Percentiles rank a stretch among this genome's conserved stretches.
These are phyloP conservation scores for Mesaphorura yosii DNA, from an alignment of 1,140 invertebrate genomes.

Conservation along the genomic window DNA sequence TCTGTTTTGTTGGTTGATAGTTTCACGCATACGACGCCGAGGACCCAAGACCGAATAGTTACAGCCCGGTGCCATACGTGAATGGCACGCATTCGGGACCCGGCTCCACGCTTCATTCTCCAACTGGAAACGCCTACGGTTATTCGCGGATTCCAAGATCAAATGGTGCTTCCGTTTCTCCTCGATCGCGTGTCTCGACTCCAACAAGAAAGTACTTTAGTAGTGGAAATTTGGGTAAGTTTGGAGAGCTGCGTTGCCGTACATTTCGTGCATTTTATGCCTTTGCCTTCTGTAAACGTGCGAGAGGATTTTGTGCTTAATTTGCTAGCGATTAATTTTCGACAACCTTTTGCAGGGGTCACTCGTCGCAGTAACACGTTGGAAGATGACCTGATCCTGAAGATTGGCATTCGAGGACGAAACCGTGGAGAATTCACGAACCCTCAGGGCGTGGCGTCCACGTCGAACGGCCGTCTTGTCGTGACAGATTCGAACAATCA, in stretches of 20 bases:
- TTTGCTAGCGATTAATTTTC: conserved; percentile 35
- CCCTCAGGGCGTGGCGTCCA: conserved; percentile 43
- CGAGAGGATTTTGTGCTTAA: no score
- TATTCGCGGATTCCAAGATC: conserved; percentile 28
- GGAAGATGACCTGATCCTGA: conserved; percentile 41
- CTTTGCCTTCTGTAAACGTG: no score
- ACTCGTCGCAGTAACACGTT: conserved; percentile 39
- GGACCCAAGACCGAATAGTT: conserved; percentile 12
- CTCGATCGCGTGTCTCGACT: conserved; percentile 29
- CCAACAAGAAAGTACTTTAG: conserved; percentile 27
- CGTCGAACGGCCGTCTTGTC: conserved; percentile 38
- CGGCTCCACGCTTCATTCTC: conserved; percentile 9
- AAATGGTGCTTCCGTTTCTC: conserved; percentile 27
- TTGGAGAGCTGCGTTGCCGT: no score
- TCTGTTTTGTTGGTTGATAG: conserved; percentile 12
- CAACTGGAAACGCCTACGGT: conserved; percentile 10
- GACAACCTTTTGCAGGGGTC: no score
- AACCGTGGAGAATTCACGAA: conserved; percentile 48
- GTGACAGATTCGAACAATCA: conserved; percentile 50
- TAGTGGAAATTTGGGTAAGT: conserved; percentile 17
- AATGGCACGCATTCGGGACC: conserved; percentile 11
- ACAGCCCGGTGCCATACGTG: conserved; percentile 20
- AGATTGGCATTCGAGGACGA: conserved; percentile 42
- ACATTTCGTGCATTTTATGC: background rate
- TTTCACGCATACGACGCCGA: conserved; percentile 29